phyloP scores from a whole-genome alignment of 2,888 invertebrate species.

The Papilio gigon region DNA sequence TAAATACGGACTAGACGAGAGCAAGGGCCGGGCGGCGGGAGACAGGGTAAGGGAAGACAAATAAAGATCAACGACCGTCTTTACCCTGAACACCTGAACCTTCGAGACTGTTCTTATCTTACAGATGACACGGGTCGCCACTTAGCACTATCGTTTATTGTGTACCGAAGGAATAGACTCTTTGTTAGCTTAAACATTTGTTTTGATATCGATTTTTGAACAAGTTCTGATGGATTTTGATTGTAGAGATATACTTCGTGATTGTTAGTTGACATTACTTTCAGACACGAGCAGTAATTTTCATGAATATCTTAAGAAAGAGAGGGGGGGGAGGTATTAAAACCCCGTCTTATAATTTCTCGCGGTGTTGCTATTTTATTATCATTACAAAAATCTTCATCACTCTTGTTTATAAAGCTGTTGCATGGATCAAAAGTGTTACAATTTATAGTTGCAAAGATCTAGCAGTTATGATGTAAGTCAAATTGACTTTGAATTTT shows the following conservation, averaged over 20 bases:
- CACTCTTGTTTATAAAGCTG: no score
- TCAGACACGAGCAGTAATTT: no score
- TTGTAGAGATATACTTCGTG: no score
- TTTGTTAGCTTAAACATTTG: slow-evolving; percentile 22
- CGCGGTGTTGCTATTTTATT: neutral
- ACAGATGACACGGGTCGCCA: slow-evolving; percentile 35
- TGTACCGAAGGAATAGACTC: slow-evolving; percentile 23
- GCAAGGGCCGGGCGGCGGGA: slow-evolving; percentile 48
- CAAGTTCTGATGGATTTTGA: neutral
- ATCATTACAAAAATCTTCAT: no score
- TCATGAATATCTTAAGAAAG: no score
- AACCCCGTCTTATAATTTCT: no score
- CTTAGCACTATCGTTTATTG: slow-evolving; percentile 31
- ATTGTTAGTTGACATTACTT: no score
- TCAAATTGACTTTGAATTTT: neutral
- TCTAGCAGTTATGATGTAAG: neutral
- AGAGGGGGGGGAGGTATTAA: no score
- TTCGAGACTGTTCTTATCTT: slow-evolving; percentile 49
- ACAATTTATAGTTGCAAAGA: neutral
- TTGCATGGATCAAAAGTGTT: neutral
- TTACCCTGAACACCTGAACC: slow-evolving; percentile 61
- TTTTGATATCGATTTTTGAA: slow-evolving; percentile 21
- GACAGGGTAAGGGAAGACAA: slow-evolving; percentile 55
- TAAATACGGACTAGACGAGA: slow-evolving; percentile 55
- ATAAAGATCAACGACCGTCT: slow-evolving; percentile 73